Conservation (phyloP, 2,797 vertebrate species). For the Hemitrygon akajei region DNA sequence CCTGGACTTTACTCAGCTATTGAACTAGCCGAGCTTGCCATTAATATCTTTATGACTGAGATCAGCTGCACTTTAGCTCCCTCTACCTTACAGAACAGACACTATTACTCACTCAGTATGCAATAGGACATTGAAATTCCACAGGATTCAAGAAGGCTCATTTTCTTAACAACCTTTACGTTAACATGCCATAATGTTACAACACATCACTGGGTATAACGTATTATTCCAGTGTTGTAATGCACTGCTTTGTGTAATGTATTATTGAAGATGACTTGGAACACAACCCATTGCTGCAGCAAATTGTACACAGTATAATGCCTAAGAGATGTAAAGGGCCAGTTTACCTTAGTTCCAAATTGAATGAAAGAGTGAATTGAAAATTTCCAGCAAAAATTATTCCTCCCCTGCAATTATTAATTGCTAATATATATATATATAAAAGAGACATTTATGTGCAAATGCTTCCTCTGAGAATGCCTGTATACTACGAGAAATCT, state of each 20-base stretch:
- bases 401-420: not conserved
- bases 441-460: not conserved
- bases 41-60: not conserved
- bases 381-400: not conserved
- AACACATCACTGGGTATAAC: not conserved
- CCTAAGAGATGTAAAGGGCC: not conserved
- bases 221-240: not conserved
- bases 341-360: not conserved
- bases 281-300: not conserved
- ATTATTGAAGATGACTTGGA: too few relatives aligned
- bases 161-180: not conserved
- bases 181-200: not conserved
- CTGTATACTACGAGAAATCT: not conserved
- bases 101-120: not conserved
- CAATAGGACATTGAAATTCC: not conserved
- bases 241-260: not conserved
- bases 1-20: not conserved
- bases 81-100: not conserved
- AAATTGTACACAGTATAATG: not conserved
- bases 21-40: not conserved
- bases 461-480: not conserved
- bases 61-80: slow-evolving; percentile 5
- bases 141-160: not conserved
- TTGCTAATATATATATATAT: not conserved
- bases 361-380: not conserved